Evolutionary conservation across 2,888 invertebrate genomes (phyloP).

Genomic region (Morinoia aosen): DNA sequence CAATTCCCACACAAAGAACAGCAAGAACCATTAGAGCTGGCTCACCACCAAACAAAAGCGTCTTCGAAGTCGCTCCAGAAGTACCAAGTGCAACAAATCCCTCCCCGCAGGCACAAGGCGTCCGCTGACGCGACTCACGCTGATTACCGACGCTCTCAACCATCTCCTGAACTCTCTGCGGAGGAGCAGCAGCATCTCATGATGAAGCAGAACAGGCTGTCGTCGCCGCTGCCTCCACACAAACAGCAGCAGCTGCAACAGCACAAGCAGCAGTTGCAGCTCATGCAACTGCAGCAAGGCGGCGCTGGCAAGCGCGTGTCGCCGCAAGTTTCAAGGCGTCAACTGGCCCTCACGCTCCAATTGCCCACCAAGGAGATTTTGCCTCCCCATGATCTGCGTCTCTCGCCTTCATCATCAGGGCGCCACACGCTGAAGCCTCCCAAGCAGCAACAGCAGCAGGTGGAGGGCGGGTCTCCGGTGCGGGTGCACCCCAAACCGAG

Average conservation of each 20-base stretch:
- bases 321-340: constrained; percentile 12
- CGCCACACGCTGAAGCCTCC: constrained; percentile 37
- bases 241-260: constrained; percentile 27
- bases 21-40: constrained; percentile 22
- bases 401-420: constrained; percentile 15
- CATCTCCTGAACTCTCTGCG: not conserved
- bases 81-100: constrained; percentile 31
- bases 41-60: not conserved
- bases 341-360: constrained; percentile 32
- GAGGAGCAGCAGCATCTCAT: not conserved
- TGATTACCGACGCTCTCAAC: constrained; percentile 21
- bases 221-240: constrained; percentile 18
- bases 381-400: not conserved
- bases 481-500: constrained; percentile 41
- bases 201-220: constrained; percentile 43
- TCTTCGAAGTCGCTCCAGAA: constrained; percentile 32
- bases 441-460: constrained; percentile 20
- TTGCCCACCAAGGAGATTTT: constrained; percentile 38
- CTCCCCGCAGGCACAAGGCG: not conserved
- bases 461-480: constrained; percentile 14
- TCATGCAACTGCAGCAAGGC: constrained; percentile 28
- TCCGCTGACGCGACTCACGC: not conserved
- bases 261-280: constrained; percentile 37
- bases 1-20: not conserved
- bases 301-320: not conserved